These are phyloP conservation scores for Girardinus metallicus DNA, from an alignment of 2,797 vertebrate species.

Conservation along the genomic window DNA sequence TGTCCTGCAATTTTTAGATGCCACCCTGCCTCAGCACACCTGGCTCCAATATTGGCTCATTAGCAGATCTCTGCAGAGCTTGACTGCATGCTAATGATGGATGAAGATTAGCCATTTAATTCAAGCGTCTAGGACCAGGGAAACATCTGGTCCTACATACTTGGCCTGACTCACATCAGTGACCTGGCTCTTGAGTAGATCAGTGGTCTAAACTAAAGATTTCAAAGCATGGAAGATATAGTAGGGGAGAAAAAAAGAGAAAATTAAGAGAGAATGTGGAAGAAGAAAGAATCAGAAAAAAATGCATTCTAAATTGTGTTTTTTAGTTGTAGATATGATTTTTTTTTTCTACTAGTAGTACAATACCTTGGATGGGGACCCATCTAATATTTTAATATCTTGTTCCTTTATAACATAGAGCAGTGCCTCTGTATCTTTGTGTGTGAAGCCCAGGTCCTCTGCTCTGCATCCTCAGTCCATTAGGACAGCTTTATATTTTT, in stretches of 20 bases:
- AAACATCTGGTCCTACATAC: too few relatives aligned
- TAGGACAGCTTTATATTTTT: neutral
- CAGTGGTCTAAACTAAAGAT: neutral
- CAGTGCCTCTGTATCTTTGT: neutral
- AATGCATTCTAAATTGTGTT: neutral
- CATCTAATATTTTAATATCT: neutral
- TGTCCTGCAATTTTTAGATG: too few relatives aligned
- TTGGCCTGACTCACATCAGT: too few relatives aligned
- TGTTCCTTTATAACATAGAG: neutral
- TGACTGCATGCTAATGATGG: too few relatives aligned
- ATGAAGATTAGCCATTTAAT: too few relatives aligned
- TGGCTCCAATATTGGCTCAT: too few relatives aligned
- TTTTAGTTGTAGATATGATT: neutral
- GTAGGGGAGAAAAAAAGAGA: neutral
- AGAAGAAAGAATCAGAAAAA: neutral
- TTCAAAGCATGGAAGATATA: neutral
- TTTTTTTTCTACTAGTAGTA: neutral
- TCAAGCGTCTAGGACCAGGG: too few relatives aligned
- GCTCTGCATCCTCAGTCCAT: neutral
- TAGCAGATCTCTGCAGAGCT: too few relatives aligned
- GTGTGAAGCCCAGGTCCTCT: neutral
- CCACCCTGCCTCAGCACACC: too few relatives aligned
- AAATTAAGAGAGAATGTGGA: neutral
- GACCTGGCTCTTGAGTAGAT: neutral
- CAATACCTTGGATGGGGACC: neutral